These are phyloP conservation scores for Oscheius sp. DNA, from an alignment of 2,888 invertebrate species.

Conservation along the genomic window DNA sequence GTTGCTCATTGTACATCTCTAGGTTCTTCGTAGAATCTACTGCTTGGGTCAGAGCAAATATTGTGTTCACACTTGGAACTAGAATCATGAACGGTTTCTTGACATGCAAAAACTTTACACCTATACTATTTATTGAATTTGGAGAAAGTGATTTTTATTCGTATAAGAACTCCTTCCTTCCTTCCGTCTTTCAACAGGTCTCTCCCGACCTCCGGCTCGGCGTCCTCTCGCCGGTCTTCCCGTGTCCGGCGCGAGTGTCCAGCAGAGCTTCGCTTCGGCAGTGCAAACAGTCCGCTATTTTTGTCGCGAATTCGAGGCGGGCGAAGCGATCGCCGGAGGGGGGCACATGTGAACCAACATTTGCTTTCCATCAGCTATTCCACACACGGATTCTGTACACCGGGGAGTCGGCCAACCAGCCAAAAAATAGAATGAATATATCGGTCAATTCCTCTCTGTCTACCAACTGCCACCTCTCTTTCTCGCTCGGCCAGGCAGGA, in stretches of 20 bases:
- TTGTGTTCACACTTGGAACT: too few relatives aligned
- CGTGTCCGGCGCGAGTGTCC: constrained; percentile 18
- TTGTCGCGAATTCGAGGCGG: constrained; percentile 6
- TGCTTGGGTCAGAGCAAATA: too few relatives aligned
- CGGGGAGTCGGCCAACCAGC: not conserved
- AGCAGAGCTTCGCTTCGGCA: constrained; percentile 27
- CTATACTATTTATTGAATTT: too few relatives aligned
- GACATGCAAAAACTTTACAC: too few relatives aligned
- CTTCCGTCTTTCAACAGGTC: constrained; percentile 17
- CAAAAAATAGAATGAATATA: too few relatives aligned
- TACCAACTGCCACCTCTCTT: too few relatives aligned
- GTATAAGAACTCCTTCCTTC: too few relatives aligned
- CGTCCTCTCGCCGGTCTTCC: constrained; percentile 8
- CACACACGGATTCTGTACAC: constrained; percentile 17
- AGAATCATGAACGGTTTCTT: too few relatives aligned
- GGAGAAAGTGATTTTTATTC: too few relatives aligned
- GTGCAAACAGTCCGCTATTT: constrained; percentile 28
- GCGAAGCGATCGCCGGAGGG: not conserved
- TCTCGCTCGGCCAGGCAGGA: not conserved
- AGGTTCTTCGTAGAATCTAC: too few relatives aligned
- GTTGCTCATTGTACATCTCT: too few relatives aligned
- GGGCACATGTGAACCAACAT: constrained; percentile 28
- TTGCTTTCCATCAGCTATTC: constrained; percentile 29
- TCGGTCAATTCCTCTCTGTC: too few relatives aligned
- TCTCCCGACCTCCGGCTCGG: constrained; percentile 17